Conservation (phyloP, 2,888 invertebrate species). For the Limnephilus lunatus region DNA sequence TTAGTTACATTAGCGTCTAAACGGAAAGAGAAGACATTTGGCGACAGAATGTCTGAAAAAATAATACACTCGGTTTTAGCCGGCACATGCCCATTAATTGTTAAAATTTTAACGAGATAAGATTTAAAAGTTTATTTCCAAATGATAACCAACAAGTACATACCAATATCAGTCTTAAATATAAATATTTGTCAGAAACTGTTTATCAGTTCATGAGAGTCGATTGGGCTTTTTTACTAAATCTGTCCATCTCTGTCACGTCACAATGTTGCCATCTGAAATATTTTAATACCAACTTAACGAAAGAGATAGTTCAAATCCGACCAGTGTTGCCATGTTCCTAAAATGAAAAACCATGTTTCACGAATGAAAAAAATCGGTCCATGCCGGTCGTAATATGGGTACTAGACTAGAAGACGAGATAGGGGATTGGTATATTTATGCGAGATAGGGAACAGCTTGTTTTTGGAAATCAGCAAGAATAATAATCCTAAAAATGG, state of each 20-base stretch:
- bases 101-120: constrained; percentile 10
- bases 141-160: constrained; percentile 40
- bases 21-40: constrained; percentile 63
- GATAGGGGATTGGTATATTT: too few relatives aligned
- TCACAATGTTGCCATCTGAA: constrained; percentile 59
- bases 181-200: constrained; percentile 58
- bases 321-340: not conserved
- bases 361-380: too few relatives aligned
- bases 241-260: constrained; percentile 64
- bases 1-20: constrained; percentile 61
- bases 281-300: constrained; percentile 25
- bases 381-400: too few relatives aligned
- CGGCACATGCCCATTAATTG: constrained; percentile 34
- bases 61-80: constrained; percentile 39
- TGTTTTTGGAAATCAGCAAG: too few relatives aligned
- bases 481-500: too few relatives aligned
- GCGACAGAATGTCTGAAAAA: constrained; percentile 63
- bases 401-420: too few relatives aligned
- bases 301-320: not conserved
- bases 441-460: too few relatives aligned
- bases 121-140: not conserved
- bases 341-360: too few relatives aligned
- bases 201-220: constrained; percentile 63
- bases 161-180: constrained; percentile 55
- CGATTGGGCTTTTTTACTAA: constrained; percentile 56